Base-by-base conservation (phyloP, 2,888 invertebrate species). In the Oxycera nigricornis region DNA sequence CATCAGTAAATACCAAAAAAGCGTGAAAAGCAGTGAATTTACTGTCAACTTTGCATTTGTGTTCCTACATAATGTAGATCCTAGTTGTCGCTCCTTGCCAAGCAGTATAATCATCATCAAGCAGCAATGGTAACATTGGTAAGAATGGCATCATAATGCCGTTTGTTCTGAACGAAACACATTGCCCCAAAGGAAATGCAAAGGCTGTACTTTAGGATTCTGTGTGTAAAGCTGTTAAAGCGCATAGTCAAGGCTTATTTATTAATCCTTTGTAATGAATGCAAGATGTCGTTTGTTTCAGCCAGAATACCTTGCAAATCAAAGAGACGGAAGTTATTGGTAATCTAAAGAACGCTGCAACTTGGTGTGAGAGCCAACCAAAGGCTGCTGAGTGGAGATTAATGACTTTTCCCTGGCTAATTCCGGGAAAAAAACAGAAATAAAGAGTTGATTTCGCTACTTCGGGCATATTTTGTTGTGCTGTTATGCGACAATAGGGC, bases 171-270 rank as follows among this genome's bases (percentile, higher is more conserved):
- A 20, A 62, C 31, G 39, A 55, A 35, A 28, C 68, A 70, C 20
- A 30, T 52, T 55, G 55, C 31, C 52, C 52, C 70, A 70, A 55
- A 31, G 55, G 55, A 31, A 70, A 55, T 55, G 24, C 17, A 55
- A 22, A 65, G n/a, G 22, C 50, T 28, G 70, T 70, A 52, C 52
- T 70, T 70, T 70, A 55, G 41, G 20, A 55, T 52, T 55, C 55
- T 24, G 55, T 55, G 22, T 70, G 70, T 14, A 55, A 70, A 70
- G 70, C 70, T 70, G 70, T 70, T 70, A 70, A 55, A 70, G 70
- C 70, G 70, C 55, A 70, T 55, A 70, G 68, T 50, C 70, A 55
- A 70, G 55, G 70, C 70, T 70, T 70, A 70, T 70, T 70, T 70
- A 55, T 70, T n/a, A 30, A 30, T 31, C 70, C 31, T 70, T 55